These are phyloP conservation scores for Danionella dracula DNA, from an alignment of 2,797 vertebrate species.

Conservation along the genomic window DNA sequence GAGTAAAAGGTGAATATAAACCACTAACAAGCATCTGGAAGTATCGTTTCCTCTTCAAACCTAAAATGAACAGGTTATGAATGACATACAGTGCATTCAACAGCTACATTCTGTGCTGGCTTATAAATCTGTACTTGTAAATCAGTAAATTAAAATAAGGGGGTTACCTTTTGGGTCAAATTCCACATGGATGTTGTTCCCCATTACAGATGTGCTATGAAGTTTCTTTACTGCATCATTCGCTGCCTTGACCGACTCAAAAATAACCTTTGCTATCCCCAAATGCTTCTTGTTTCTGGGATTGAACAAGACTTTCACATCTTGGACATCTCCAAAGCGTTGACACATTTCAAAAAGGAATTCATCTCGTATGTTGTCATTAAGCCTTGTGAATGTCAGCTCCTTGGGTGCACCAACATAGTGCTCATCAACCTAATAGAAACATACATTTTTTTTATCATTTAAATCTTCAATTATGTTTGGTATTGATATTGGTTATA, in stretches of 20 bases:
- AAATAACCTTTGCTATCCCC: slow-evolving; percentile 90
- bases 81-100: too few relatives aligned
- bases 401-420: slow-evolving; percentile 93
- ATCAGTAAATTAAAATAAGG: not conserved
- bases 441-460: not conserved
- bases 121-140: too few relatives aligned
- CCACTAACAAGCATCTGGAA: slow-evolving; percentile 86
- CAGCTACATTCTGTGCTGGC: too few relatives aligned
- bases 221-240: slow-evolving; percentile 83
- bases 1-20: slow-evolving; percentile 85
- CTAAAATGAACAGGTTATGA: slow-evolving; percentile 56
- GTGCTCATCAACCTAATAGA: slow-evolving; percentile 85
- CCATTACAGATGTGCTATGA: slow-evolving; percentile 94
- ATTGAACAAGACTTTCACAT: slow-evolving; percentile 91
- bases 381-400: slow-evolving; percentile 92
- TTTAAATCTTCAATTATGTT: too few relatives aligned
- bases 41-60: slow-evolving; percentile 86
- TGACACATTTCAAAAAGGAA: slow-evolving; percentile 92
- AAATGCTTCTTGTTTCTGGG: slow-evolving; percentile 94
- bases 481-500: too few relatives aligned
- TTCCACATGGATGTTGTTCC: slow-evolving; percentile 94
- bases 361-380: slow-evolving; percentile 88
- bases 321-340: slow-evolving; percentile 85
- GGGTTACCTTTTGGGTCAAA: slow-evolving; percentile 89
- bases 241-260: slow-evolving; percentile 85